These are phyloP conservation scores for Ceyx cyanopectus DNA, from an alignment of 2,113 vertebrate species.

Conservation along the genomic window DNA sequence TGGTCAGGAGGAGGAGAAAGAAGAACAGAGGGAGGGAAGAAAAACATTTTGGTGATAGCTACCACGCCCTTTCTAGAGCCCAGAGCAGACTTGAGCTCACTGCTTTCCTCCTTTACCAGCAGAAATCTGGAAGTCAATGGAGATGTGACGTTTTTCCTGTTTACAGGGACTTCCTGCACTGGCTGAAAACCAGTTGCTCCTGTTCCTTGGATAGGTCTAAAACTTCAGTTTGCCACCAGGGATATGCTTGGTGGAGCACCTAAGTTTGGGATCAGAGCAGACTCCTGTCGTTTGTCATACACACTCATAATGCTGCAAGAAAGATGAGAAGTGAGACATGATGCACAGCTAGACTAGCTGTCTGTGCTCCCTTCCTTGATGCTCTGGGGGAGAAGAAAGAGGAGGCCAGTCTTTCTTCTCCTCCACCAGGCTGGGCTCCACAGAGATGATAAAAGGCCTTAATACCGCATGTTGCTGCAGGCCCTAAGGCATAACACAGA, in stretches of 20 bases:
- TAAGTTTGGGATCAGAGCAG: not conserved
- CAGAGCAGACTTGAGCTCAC: not conserved
- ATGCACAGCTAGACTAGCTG: not conserved
- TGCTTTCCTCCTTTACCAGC: not conserved
- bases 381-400: not conserved
- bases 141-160: not conserved
- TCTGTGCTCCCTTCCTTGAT: not conserved
- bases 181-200: not conserved
- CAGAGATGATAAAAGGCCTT: not conserved
- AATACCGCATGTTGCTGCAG: rapidly evolving
- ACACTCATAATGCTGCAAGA: rapidly evolving
- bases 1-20: not conserved
- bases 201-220: not conserved
- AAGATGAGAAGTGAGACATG: not conserved
- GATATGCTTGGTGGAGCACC: not conserved
- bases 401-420: not conserved
- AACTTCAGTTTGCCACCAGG: not conserved
- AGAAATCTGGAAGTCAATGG: not conserved
- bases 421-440: not conserved
- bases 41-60: not conserved
- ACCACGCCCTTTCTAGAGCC: not conserved
- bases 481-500: not conserved
- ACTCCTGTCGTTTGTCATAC: not conserved
- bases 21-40: not conserved
- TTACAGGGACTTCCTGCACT: not conserved